phyloP scores from a whole-genome alignment of 2,888 invertebrate genomes.

The Calliopum simillimum region DNA sequence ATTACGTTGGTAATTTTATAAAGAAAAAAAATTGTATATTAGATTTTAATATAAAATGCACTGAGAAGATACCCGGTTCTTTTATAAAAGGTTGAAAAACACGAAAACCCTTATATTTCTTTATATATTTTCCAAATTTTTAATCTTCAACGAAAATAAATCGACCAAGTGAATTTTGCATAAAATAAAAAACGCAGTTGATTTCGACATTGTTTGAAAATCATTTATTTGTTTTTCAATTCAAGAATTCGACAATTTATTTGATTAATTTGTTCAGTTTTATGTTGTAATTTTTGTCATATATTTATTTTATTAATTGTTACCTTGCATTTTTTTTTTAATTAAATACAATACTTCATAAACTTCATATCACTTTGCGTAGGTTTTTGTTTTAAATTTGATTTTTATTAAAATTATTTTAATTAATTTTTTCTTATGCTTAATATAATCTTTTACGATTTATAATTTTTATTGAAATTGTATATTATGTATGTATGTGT shows the following conservation, averaged over 20 bases:
- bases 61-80: too few relatives aligned
- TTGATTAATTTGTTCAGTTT: constrained; percentile 17
- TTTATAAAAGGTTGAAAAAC: too few relatives aligned
- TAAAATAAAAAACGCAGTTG: not conserved
- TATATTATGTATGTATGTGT: constrained; percentile 5
- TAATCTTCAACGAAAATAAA: too few relatives aligned
- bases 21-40: too few relatives aligned
- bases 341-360: not conserved
- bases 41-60: too few relatives aligned
- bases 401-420: constrained; percentile 22
- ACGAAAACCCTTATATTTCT: too few relatives aligned
- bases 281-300: not conserved
- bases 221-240: constrained; percentile 37
- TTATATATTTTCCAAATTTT: too few relatives aligned
- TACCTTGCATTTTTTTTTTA: not conserved
- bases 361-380: constrained; percentile 14
- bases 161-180: too few relatives aligned
- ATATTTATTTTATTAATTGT: not conserved
- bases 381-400: constrained; percentile 32
- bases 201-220: constrained; percentile 34
- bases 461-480: constrained; percentile 20
- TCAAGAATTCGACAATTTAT: constrained; percentile 34
- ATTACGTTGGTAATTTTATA: too few relatives aligned
- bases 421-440: constrained; percentile 27
- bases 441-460: constrained; percentile 20